A percentile compares a stretch with the other conserved stretches of the same genome.
Evolutionary conservation across 2,888 invertebrate species (phyloP).

Genomic region (Nomada flava): DNA sequence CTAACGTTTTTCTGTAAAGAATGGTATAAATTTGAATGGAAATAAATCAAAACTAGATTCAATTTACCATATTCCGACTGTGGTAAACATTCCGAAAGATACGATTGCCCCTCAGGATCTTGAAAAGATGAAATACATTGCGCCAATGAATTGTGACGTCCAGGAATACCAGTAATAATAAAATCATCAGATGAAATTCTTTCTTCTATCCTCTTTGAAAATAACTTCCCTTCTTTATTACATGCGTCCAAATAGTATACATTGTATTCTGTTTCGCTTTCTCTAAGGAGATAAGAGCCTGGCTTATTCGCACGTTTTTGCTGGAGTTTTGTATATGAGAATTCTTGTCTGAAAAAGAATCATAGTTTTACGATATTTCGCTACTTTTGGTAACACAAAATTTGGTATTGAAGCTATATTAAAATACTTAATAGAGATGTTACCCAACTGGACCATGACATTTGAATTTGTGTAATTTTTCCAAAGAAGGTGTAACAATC

Average conservation of each 20-base stretch:
- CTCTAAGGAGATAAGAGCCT: conserved; percentile 93
- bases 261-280: conserved; percentile 92
- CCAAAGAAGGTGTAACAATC: conserved; percentile 91
- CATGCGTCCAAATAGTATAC: conserved; percentile 93
- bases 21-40: not conserved
- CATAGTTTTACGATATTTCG: not conserved
- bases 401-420: not conserved
- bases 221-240: conserved; percentile 86
- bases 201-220: conserved; percentile 82
- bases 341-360: conserved; percentile 88
- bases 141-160: conserved; percentile 86
- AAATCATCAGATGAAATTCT: conserved; percentile 86
- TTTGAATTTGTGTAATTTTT: conserved; percentile 89
- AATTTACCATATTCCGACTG: conserved; percentile 93
- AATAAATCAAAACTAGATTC: not conserved
- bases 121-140: conserved; percentile 88
- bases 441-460: conserved; percentile 97
- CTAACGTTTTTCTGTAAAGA: too few relatives aligned
- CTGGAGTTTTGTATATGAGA: conserved; percentile 93
- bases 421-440: conserved; percentile 73
- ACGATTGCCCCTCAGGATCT: conserved; percentile 87
- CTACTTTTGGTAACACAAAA: not conserved
- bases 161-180: conserved; percentile 84
- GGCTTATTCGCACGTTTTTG: conserved; percentile 90
- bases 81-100: conserved; percentile 91